Conservation (phyloP, 64 coral and sea anemone genomes). For the Exaiptasia diaphana region DNA sequence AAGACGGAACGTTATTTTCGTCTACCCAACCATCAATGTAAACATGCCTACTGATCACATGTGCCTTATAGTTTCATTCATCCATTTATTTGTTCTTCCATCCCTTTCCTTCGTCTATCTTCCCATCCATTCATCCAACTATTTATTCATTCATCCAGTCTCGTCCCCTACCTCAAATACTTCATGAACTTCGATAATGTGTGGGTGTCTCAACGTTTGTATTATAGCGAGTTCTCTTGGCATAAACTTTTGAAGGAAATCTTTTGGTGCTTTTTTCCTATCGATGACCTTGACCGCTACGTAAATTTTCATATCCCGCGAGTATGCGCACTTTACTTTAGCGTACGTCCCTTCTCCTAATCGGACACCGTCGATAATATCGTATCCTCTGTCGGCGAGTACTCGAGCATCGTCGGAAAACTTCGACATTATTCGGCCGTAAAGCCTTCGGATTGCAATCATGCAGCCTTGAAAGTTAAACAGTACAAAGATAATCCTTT, state of each 20-base stretch:
- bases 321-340: slow-evolving; percentile 77
- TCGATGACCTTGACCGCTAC: slow-evolving; percentile 94
- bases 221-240: slow-evolving; percentile 83
- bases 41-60: neutral
- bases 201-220: slow-evolving; percentile 58
- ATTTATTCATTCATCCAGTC: too few relatives aligned
- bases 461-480: too few relatives aligned
- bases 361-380: slow-evolving; percentile 28
- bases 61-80: too few relatives aligned
- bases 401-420: slow-evolving; percentile 60
- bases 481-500: too few relatives aligned
- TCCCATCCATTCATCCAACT: too few relatives aligned
- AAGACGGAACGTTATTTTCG: neutral
- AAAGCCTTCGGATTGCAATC: slow-evolving; percentile 25
- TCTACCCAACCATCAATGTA: neutral
- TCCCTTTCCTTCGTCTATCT: too few relatives aligned
- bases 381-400: slow-evolving; percentile 65
- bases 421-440: slow-evolving; percentile 34
- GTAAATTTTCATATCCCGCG: slow-evolving; percentile 50
- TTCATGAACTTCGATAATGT: slow-evolving; percentile 58
- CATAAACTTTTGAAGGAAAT: slow-evolving; percentile 87
- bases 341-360: slow-evolving; percentile 91
- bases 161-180: slow-evolving; percentile 8
- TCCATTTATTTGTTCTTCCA: too few relatives aligned
- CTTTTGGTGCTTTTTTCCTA: slow-evolving; percentile 75